A percentile compares a stretch with the other conserved stretches of the same genome.
These are phyloP conservation scores for Drosophila mercatorum DNA, from an alignment of 2,888 invertebrate species.

Conservation along the genomic window DNA sequence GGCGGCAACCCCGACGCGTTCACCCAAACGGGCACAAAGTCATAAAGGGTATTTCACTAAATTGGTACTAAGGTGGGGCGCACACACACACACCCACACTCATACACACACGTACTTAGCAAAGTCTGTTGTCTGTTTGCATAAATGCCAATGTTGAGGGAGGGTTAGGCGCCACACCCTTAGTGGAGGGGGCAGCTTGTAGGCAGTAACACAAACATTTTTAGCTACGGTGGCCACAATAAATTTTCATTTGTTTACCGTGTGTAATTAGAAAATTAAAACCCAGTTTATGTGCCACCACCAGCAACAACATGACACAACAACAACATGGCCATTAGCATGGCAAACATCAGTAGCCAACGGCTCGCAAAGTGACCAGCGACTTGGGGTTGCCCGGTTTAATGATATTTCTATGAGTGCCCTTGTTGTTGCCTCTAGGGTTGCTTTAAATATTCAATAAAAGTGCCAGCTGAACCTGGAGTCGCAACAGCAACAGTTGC, in stretches of 20 bases:
- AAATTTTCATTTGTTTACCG: conserved; percentile 79
- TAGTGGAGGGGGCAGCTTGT: conserved; percentile 8
- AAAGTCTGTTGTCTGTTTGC: conserved; percentile 53
- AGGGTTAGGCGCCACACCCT: conserved; percentile 30
- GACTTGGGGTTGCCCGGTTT: conserved; percentile 24
- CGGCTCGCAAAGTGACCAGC: conserved; percentile 59
- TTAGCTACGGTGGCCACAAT: conserved; percentile 60
- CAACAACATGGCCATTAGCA: conserved; percentile 50
- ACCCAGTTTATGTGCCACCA: conserved; percentile 72
- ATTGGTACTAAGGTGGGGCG: conserved; percentile 49
- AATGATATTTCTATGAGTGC: conserved; percentile 19
- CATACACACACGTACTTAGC: conserved; percentile 10
- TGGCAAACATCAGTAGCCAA: conserved; percentile 37
- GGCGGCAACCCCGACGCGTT: conserved; percentile 31
- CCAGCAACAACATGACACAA: conserved; percentile 30
- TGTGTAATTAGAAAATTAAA: conserved; percentile 81
- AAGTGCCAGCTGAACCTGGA: neutral
- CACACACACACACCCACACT: conserved; percentile 11
- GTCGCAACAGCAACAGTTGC: conserved; percentile 18
- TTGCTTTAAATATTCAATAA: conserved; percentile 36
- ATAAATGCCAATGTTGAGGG: conserved; percentile 49
- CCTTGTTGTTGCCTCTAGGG: conserved; percentile 14
- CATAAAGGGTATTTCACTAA: conserved; percentile 53
- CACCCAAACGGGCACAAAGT: conserved; percentile 29
- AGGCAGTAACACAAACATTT: conserved; percentile 36